phyloP scores from a whole-genome alignment of 2,888 invertebrate species.

The Caenorhabditis japonica region DNA sequence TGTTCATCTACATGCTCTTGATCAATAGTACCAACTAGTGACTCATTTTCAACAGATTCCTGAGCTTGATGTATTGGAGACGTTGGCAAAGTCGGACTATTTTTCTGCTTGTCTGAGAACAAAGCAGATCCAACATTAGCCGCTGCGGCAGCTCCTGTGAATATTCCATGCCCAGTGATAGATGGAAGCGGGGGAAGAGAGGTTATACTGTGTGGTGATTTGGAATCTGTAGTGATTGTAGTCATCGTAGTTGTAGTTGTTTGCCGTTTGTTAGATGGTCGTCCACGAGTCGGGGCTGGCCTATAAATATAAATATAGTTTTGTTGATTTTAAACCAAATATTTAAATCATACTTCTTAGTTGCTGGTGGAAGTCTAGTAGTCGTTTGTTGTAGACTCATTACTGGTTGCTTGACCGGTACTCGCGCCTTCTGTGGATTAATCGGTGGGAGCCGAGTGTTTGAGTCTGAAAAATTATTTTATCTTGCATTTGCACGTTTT shows the following conservation, averaged over 20 bases:
- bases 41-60: constrained; percentile 21
- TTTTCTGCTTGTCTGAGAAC: constrained; percentile 2
- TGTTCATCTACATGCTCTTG: neutral
- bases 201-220: constrained; percentile 17
- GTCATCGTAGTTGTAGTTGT: constrained; percentile 54
- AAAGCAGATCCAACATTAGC: constrained; percentile 43
- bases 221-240: constrained; percentile 24
- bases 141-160: constrained; percentile 45
- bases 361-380: constrained; percentile 45
- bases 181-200: constrained; percentile 28
- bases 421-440: constrained; percentile 21
- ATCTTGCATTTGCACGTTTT: neutral
- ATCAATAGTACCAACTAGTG: constrained; percentile 19
- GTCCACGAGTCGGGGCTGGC: constrained; percentile 50
- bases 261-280: constrained; percentile 50
- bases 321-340: neutral
- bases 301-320: constrained; percentile 28
- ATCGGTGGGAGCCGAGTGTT: constrained; percentile 64
- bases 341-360: constrained; percentile 23
- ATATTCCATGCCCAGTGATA: constrained; percentile 33
- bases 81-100: constrained; percentile 7
- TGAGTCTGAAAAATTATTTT: constrained; percentile 51
- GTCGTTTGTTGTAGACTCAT: constrained; percentile 35
- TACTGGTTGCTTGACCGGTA: constrained; percentile 34
- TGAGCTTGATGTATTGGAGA: constrained; percentile 38